These are phyloP conservation scores for Lysandra bellargus DNA, from an alignment of 2,888 invertebrate species.

Conservation along the genomic window DNA sequence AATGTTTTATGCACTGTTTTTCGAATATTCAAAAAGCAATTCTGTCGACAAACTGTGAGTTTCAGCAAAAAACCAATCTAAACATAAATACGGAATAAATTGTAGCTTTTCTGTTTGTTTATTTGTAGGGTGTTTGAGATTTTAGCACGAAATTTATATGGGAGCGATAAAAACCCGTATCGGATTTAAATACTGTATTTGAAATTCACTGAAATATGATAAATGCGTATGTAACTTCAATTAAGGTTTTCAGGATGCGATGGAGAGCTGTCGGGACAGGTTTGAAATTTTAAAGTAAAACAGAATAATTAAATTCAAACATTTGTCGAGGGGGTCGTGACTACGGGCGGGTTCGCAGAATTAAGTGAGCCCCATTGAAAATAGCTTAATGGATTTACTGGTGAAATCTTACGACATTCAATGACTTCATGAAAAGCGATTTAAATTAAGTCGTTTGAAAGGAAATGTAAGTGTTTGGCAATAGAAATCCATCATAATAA, in stretches of 20 bases:
- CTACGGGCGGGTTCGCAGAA: conserved; percentile 40
- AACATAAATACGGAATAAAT: conserved; percentile 25
- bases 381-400: conserved; percentile 31
- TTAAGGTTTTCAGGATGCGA: background rate
- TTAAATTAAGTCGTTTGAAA: background rate
- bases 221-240: background rate
- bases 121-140: conserved; percentile 15
- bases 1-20: conserved; percentile 28
- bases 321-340: conserved; percentile 41
- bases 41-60: conserved; percentile 22
- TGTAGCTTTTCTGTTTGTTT: conserved; percentile 20
- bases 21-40: conserved; percentile 27
- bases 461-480: background rate
- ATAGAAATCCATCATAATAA: background rate
- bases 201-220: background rate
- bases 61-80: conserved; percentile 8
- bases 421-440: background rate
- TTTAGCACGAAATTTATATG: background rate
- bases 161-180: background rate
- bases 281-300: conserved; percentile 32
- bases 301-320: conserved; percentile 41
- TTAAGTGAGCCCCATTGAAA: conserved; percentile 37
- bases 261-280: background rate
- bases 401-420: background rate
- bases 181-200: background rate